Conservation (phyloP, 2,797 vertebrate genomes). For the Toxotes lorentzi region DNA sequence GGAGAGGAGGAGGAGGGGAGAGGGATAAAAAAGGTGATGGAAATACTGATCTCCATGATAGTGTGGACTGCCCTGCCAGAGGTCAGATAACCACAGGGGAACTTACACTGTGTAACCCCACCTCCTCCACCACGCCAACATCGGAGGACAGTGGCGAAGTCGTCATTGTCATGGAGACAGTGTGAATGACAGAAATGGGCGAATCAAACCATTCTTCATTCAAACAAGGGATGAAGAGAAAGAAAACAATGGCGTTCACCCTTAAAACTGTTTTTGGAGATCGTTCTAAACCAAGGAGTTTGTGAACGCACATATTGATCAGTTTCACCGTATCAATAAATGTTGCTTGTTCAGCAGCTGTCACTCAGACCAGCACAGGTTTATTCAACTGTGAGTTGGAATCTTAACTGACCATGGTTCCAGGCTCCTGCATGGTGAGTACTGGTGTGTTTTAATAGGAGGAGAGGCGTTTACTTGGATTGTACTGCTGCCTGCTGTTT, state of each 20-base stretch:
- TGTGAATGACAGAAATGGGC: slow-evolving; percentile 59
- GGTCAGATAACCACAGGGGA: slow-evolving; percentile 67
- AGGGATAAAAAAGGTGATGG: slow-evolving; percentile 58
- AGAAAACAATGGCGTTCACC: background rate
- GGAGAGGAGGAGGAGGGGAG: slow-evolving; percentile 45
- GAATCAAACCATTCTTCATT: slow-evolving; percentile 1
- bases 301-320: slow-evolving; percentile 7
- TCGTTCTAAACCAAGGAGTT: slow-evolving; percentile 6
- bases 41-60: slow-evolving; percentile 80
- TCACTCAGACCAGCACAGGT: slow-evolving; percentile 16
- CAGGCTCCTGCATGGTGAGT: background rate
- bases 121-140: slow-evolving; percentile 47
- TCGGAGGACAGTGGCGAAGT: slow-evolving; percentile 70
- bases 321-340: slow-evolving; percentile 13
- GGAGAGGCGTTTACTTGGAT: slow-evolving; percentile 2
- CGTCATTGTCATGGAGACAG: slow-evolving; percentile 82
- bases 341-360: slow-evolving; percentile 2
- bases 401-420: background rate
- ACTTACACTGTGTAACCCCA: slow-evolving; percentile 67
- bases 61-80: slow-evolving; percentile 81
- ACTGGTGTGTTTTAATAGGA: background rate
- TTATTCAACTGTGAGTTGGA: slow-evolving; percentile 1
- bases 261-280: slow-evolving; percentile 13
- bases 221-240: slow-evolving; percentile 1
- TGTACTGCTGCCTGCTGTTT: background rate